phyloP scores from a whole-genome alignment of 2,113 vertebrate genomes.

The Melanostigma gelatinosum region DNA sequence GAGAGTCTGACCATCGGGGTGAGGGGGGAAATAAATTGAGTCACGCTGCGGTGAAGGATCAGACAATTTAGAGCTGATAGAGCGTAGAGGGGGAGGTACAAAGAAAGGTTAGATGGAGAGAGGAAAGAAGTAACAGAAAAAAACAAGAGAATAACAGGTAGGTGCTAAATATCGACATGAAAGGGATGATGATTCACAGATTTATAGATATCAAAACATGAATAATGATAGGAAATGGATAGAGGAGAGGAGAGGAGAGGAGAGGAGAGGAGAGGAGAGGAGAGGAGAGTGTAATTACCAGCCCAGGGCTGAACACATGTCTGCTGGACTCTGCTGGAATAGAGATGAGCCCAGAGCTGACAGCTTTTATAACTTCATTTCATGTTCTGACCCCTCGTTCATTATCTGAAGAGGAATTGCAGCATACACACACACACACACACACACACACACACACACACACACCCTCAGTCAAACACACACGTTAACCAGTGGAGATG shows the following conservation, averaged over 20 bases:
- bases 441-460: conserved; percentile 23
- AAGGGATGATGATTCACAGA: background rate
- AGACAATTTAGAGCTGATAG: conserved; percentile 33
- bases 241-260: background rate
- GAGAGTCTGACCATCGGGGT: background rate
- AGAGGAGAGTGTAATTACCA: conserved; percentile 75
- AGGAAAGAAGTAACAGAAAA: background rate
- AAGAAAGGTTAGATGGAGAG: background rate
- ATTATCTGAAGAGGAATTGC: conserved; percentile 43
- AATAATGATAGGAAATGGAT: background rate
- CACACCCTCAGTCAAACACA: conserved; percentile 15
- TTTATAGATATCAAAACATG: background rate
- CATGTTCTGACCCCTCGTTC: conserved; percentile 51
- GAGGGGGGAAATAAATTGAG: conserved; percentile 28
- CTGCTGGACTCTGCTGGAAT: conserved; percentile 83
- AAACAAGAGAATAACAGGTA: background rate
- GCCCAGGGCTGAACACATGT: conserved; percentile 84
- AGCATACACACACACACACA: conserved; percentile 19
- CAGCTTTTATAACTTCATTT: conserved; percentile 73
- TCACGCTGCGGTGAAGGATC: background rate
- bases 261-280: background rate
- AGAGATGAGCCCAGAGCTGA: conserved; percentile 80
- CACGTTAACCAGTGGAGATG: conserved; percentile 19
- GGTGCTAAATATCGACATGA: background rate
- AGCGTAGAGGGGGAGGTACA: conserved; percentile 20